phyloP scores from a whole-genome alignment of 2,797 vertebrate species.

The Sparidentex hasta region DNA sequence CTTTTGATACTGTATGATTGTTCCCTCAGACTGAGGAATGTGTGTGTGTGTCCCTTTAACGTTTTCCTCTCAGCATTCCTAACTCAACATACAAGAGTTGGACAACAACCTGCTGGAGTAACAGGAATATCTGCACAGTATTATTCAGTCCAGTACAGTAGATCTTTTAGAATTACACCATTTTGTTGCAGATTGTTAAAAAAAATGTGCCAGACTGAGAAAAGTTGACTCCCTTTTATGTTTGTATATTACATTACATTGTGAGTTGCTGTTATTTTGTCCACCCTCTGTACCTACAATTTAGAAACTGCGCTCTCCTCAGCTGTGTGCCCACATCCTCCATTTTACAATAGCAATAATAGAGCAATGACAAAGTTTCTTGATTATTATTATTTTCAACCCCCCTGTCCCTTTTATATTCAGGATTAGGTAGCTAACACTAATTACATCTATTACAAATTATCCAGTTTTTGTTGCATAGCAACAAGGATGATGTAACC shows the following conservation, averaged over 20 bases:
- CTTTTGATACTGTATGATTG: not conserved
- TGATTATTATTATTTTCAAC: conserved; percentile 71
- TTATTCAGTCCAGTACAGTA: not conserved
- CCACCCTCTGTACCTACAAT: not conserved
- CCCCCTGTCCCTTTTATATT: conserved; percentile 61
- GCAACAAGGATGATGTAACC: conserved; percentile 70
- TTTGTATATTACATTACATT: not conserved
- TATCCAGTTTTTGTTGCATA: conserved; percentile 70
- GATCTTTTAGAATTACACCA: not conserved
- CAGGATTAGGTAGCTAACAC: conserved; percentile 60
- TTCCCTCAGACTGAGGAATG: not conserved
- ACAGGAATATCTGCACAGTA: not conserved
- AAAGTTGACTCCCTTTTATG: not conserved
- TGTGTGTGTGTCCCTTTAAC: not conserved
- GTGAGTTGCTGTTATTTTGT: conserved; percentile 19
- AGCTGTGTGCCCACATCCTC: conserved; percentile 36
- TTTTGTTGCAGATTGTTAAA: conserved; percentile 9
- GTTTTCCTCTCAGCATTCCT: not conserved
- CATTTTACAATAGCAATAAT: conserved; percentile 52
- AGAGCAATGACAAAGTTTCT: conserved; percentile 60
- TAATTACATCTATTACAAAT: conserved; percentile 76
- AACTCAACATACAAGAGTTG: not conserved
- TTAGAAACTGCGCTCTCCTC: conserved; percentile 25
- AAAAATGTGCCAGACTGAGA: conserved; percentile 7
- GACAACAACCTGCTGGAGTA: not conserved